Conservation (phyloP, 1,140 invertebrate species). For the Heterodera schachtii region DNA sequence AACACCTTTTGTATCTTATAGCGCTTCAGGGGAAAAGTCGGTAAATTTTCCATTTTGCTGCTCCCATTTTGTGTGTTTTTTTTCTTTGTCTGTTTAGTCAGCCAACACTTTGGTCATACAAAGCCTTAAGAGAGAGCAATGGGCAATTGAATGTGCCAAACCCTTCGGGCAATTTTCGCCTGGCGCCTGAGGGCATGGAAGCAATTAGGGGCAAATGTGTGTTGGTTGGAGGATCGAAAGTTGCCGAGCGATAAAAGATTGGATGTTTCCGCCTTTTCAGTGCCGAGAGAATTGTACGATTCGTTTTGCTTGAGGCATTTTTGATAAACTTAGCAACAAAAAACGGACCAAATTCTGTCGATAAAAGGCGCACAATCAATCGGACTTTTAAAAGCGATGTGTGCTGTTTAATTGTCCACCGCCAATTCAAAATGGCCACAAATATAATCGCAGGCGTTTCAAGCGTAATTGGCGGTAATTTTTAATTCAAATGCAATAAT, state of each 20-base stretch:
- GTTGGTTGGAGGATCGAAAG: neutral
- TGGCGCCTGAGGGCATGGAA: conserved; percentile 37
- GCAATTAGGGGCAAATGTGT: conserved; percentile 33
- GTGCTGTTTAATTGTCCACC: neutral
- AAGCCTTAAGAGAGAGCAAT: conserved; percentile 41
- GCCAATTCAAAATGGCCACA: neutral
- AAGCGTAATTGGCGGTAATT: conserved; percentile 48
- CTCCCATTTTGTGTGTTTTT: too few relatives aligned
- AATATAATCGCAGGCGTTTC: conserved; percentile 43
- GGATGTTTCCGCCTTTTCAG: neutral
- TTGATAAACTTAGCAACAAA: neutral
- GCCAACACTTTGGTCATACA: conserved; percentile 47
- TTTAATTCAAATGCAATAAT: neutral
- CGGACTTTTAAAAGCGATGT: neutral
- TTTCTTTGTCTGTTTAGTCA: conserved; percentile 35
- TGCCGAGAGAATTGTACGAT: neutral
- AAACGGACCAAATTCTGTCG: too few relatives aligned
- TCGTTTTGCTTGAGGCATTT: neutral
- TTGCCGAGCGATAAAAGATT: neutral
- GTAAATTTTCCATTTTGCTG: too few relatives aligned
- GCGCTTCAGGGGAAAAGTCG: conserved; percentile 54
- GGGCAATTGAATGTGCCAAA: conserved; percentile 41
- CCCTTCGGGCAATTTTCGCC: conserved; percentile 20
- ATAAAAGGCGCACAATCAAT: neutral
- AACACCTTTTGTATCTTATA: conserved; percentile 35